Conservation (phyloP, 2,797 vertebrate species). For the Tenualosa ilisha region DNA sequence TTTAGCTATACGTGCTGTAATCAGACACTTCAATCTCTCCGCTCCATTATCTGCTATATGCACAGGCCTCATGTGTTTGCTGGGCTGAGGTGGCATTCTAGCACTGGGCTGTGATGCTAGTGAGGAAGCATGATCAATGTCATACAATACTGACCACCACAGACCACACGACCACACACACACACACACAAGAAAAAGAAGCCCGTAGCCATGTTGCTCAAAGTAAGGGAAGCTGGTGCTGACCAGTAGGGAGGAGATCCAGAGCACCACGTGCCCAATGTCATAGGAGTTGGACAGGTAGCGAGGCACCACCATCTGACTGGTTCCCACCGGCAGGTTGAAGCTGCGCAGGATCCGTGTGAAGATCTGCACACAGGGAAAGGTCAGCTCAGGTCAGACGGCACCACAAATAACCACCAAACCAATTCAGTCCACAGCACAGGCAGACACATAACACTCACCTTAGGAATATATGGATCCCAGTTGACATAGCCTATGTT, state of each 20-base stretch:
- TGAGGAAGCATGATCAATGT: background rate
- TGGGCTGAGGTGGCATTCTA: too few species aligned
- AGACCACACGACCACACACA: background rate
- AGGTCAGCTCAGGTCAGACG: constrained; percentile 24
- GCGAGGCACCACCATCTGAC: constrained; percentile 88
- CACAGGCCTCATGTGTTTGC: background rate
- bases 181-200: background rate
- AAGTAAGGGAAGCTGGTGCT: background rate
- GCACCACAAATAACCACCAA: constrained; percentile 17
- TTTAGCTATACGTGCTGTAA: background rate
- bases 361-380: constrained; percentile 81
- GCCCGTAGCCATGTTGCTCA: background rate
- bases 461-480: constrained; percentile 93
- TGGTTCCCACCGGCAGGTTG: constrained; percentile 95
- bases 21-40: background rate
- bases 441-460: constrained; percentile 53
- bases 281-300: constrained; percentile 94
- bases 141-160: background rate
- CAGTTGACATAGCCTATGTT: constrained; percentile 97
- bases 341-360: constrained; percentile 94
- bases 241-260: constrained; percentile 97
- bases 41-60: too few species aligned
- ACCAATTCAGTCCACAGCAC: background rate
- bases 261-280: constrained; percentile 90
- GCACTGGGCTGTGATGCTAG: background rate